phyloP scores from a whole-genome alignment of 2,888 invertebrate genomes.

The Conistra vaccinii region DNA sequence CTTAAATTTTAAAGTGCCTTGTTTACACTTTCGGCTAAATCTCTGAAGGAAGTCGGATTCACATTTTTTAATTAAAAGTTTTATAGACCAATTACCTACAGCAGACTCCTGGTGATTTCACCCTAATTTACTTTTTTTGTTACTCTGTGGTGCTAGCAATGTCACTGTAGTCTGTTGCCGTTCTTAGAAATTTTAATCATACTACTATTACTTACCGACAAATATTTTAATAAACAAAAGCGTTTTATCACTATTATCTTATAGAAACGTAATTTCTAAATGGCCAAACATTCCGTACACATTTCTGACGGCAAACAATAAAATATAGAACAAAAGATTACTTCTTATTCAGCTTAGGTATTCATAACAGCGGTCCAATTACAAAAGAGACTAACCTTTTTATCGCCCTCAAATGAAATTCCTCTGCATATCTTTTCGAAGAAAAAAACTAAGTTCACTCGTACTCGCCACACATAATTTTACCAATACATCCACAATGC shows the following conservation, averaged over 20 bases:
- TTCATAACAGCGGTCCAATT: slow-evolving; percentile 36
- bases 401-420: slow-evolving; percentile 62
- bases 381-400: slow-evolving; percentile 66
- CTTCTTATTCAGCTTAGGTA: slow-evolving; percentile 30
- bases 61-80: slow-evolving; percentile 48
- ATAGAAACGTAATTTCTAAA: slow-evolving; percentile 49
- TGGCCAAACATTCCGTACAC: slow-evolving; percentile 32
- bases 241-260: slow-evolving; percentile 46
- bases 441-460: slow-evolving; percentile 75
- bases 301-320: slow-evolving; percentile 42
- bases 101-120: slow-evolving; percentile 27
- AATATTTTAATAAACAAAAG: slow-evolving; percentile 47
- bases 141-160: slow-evolving; percentile 12
- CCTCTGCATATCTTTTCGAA: slow-evolving; percentile 66
- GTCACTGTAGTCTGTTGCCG: background rate
- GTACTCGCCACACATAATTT: slow-evolving; percentile 82
- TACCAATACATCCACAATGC: slow-evolving; percentile 78
- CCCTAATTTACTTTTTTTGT: slow-evolving; percentile 46
- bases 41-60: slow-evolving; percentile 14
- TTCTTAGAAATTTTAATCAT: slow-evolving; percentile 30
- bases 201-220: slow-evolving; percentile 5
- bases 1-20: background rate
- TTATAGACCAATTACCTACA: slow-evolving; percentile 43
- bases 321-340: slow-evolving; percentile 56
- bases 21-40: slow-evolving; percentile 22